A percentile compares a stretch with the other conserved stretches of the same genome.
Evolutionary conservation across 37 sponge, comb jelly and placozoan species (phyloP).

Genomic region (Eunapius fragilis): DNA sequence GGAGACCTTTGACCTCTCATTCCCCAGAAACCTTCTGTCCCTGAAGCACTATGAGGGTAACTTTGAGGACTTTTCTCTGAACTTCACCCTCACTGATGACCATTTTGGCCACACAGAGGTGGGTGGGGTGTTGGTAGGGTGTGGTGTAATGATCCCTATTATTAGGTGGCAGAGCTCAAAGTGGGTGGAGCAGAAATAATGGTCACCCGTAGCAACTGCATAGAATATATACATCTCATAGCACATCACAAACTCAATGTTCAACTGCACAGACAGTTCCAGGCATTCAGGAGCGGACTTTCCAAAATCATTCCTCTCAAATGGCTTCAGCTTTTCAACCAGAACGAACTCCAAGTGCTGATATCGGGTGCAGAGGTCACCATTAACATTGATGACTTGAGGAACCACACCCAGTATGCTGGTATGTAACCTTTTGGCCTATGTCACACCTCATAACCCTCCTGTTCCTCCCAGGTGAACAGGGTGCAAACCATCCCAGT

Average conservation of each 20-base stretch:
- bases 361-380: conserved; percentile 83
- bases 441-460: neutral
- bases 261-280: conserved; percentile 64
- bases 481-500: conserved; percentile 56
- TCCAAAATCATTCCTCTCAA: conserved; percentile 65
- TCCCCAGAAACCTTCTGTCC: conserved; percentile 78
- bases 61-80: conserved; percentile 79
- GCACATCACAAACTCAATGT: conserved; percentile 85
- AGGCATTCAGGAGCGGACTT: conserved; percentile 77
- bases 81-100: conserved; percentile 74
- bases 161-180: conserved; percentile 77
- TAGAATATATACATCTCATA: conserved; percentile 88
- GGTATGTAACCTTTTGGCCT: conserved; percentile 18
- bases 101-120: conserved; percentile 55
- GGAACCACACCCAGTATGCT: conserved; percentile 57
- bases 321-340: conserved; percentile 86
- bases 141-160: neutral
- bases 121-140: neutral
- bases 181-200: conserved; percentile 65
- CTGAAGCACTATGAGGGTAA: conserved; percentile 83
- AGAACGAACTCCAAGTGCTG: conserved; percentile 74
- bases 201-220: conserved; percentile 77
- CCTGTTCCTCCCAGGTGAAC: conserved; percentile 60
- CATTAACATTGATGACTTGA: conserved; percentile 66
- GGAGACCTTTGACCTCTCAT: no score